Evolutionary conservation across 2,888 invertebrate species (phyloP).

Genomic region (Trichopria drosophilae): DNA sequence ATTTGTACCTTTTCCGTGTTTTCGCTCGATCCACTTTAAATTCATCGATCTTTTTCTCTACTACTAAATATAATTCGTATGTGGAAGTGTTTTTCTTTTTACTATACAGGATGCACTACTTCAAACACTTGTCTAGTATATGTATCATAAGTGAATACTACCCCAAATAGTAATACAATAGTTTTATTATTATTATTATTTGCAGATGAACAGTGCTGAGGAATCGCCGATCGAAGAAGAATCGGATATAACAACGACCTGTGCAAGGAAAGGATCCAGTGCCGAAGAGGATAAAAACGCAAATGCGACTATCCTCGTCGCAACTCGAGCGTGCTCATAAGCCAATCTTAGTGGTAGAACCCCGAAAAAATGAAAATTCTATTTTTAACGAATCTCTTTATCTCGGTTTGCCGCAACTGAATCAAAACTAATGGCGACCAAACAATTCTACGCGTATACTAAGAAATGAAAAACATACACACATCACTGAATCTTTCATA

Average conservation of each 20-base stretch:
- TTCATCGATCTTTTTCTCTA: no score
- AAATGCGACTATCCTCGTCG: slow-evolving; percentile 37
- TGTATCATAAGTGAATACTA: no score
- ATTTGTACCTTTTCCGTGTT: no score
- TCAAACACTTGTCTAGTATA: no score
- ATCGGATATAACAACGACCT: slow-evolving; percentile 16
- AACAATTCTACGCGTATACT: no score
- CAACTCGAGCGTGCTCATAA: slow-evolving; percentile 39
- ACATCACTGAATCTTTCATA: no score
- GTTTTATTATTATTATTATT: slow-evolving; percentile 5
- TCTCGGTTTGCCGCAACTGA: no score
- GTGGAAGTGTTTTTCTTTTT: not conserved
- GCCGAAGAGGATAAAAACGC: slow-evolving; percentile 40
- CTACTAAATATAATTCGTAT: not conserved
- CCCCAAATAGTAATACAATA: no score
- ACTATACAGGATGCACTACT: no score
- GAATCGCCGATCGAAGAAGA: slow-evolving; percentile 27
- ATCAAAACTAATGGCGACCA: no score
- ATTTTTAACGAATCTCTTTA: slow-evolving; percentile 33
- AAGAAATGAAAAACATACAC: no score
- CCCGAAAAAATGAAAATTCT: slow-evolving; percentile 29
- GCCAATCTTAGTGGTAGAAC: slow-evolving; percentile 1
- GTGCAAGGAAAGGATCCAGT: slow-evolving; percentile 20
- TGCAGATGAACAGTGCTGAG: slow-evolving; percentile 24
- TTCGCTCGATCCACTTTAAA: no score